These are phyloP conservation scores for Aleiodes sp. DNA, from an alignment of 1,140 invertebrate species.

Conservation along the genomic window DNA sequence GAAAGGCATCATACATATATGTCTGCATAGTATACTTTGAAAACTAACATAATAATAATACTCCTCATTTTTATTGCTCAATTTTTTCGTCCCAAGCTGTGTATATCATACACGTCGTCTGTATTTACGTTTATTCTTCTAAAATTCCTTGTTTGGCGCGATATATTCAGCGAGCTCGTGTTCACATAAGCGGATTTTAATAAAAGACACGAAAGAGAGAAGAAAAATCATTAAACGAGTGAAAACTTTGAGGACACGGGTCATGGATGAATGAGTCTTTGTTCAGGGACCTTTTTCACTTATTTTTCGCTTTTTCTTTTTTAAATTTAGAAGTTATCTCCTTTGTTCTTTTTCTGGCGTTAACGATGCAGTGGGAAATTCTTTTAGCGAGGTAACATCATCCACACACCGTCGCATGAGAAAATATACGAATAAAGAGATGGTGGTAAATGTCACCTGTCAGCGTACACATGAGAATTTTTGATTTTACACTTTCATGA, in stretches of 20 bases:
- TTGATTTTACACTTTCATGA: slow-evolving; percentile 10
- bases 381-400: not conserved
- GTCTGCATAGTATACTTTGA: not conserved
- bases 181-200: no score
- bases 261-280: slow-evolving; percentile 9
- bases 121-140: not conserved
- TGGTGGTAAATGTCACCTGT: not conserved
- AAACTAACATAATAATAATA: slow-evolving; percentile 3
- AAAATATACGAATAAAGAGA: not conserved
- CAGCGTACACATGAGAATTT: slow-evolving; percentile 13
- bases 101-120: not conserved
- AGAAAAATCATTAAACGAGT: not conserved
- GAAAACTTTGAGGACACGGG: not conserved
- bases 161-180: no score
- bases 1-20: slow-evolving; percentile 2
- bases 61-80: slow-evolving; percentile 3
- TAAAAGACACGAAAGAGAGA: no score
- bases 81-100: slow-evolving; percentile 4
- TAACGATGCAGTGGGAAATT: slow-evolving; percentile 16
- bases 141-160: no score
- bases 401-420: not conserved
- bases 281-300: slow-evolving; percentile 8
- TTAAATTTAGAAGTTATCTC: slow-evolving; percentile 2
- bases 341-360: not conserved
- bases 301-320: no score